Conservation (phyloP, 2,888 invertebrate genomes). For the Prostheceraeus crozeri region DNA sequence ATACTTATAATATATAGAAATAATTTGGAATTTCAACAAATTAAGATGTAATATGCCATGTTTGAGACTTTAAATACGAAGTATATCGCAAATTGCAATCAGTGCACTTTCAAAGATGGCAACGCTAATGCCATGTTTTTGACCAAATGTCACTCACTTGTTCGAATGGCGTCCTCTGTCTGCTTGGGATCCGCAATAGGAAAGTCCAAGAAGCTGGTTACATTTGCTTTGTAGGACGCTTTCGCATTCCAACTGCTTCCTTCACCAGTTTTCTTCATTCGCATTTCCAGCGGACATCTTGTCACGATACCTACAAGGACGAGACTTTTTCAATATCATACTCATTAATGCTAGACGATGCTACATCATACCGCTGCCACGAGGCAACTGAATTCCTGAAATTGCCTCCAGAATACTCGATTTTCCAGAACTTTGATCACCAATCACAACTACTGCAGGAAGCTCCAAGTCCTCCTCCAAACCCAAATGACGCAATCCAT, state of each 20-base stretch:
- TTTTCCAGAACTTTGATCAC: conserved; percentile 40
- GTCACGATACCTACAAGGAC: conserved; percentile 4
- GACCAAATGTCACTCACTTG: too few relatives aligned
- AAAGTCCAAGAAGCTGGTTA: background rate
- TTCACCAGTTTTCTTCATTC: conserved; percentile 30
- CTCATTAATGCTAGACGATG: too few relatives aligned
- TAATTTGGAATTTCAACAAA: too few relatives aligned
- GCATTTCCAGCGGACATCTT: conserved; percentile 37
- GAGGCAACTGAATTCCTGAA: conserved; percentile 38
- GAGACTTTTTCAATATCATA: too few relatives aligned
- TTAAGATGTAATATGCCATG: too few relatives aligned
- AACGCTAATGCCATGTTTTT: too few relatives aligned
- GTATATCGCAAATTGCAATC: too few relatives aligned
- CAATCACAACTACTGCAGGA: conserved; percentile 39
- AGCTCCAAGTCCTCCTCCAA: conserved; percentile 37
- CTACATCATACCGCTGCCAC: conserved; percentile 39
- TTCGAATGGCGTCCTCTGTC: background rate
- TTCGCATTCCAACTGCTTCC: conserved; percentile 27
- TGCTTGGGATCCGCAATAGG: background rate
- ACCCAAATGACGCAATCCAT: conserved; percentile 37
- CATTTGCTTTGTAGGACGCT: conserved; percentile 15
- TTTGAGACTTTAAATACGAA: too few relatives aligned
- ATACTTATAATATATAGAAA: too few relatives aligned
- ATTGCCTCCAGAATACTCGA: conserved; percentile 40
- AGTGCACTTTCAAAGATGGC: too few relatives aligned